Conservation (phyloP, 2,113 vertebrate genomes). For the Noturus placidus region DNA sequence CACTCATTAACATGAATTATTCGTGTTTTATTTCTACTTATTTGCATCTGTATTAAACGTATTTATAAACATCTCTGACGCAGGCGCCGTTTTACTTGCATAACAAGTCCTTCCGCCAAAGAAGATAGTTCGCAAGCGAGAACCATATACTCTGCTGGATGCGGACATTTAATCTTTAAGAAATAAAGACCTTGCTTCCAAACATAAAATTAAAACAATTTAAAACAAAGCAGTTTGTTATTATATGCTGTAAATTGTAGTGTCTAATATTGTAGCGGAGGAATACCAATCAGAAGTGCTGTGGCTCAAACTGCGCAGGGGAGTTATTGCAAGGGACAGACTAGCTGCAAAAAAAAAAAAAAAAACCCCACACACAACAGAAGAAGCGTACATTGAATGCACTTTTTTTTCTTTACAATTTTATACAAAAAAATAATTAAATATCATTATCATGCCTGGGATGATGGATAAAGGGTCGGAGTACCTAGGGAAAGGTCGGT, state of each 20-base stretch:
- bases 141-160: no score
- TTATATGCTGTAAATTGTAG: background rate
- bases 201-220: background rate
- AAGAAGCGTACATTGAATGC: constrained; percentile 45
- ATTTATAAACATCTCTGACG: constrained; percentile 41
- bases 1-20: background rate
- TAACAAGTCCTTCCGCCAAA: constrained; percentile 64
- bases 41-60: background rate
- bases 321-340: constrained; percentile 45
- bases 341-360: constrained; percentile 11
- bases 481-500: constrained; percentile 82
- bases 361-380: no score
- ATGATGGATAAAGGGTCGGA: constrained; percentile 93
- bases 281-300: constrained; percentile 51
- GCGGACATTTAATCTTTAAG: background rate
- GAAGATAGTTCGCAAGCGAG: constrained; percentile 44
- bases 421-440: background rate
- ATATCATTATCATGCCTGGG: constrained; percentile 79
- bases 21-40: background rate
- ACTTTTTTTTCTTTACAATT: background rate
- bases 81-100: constrained; percentile 34
- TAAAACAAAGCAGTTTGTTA: background rate
- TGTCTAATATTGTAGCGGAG: constrained; percentile 45
- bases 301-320: constrained; percentile 57
- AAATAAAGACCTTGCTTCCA: background rate